Conservation (phyloP, 2,888 invertebrate species). For the Sminthurinus aureus region DNA sequence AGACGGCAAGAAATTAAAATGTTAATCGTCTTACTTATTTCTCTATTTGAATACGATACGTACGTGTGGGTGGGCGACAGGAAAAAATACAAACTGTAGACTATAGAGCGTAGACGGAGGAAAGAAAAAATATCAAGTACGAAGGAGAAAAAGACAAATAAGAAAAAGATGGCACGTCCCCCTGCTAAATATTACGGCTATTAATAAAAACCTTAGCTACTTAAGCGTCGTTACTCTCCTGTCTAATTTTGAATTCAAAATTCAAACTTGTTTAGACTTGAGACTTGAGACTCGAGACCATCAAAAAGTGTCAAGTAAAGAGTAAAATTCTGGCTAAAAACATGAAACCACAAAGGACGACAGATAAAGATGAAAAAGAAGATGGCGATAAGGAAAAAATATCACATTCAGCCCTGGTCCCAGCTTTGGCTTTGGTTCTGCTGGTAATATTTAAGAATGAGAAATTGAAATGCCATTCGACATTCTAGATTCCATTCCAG, state of each 20-base stretch:
- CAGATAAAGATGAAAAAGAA: not conserved
- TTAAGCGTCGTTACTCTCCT: not conserved
- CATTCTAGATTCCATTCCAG: too few species aligned
- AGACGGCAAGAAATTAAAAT: not conserved
- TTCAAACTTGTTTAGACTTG: not conserved
- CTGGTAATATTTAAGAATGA: not conserved
- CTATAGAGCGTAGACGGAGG: not conserved
- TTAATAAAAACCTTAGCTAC: not conserved
- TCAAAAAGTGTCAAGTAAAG: not conserved
- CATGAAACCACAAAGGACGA: not conserved
- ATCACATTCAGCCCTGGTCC: too few species aligned
- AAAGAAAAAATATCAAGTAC: not conserved
- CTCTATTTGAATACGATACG: not conserved
- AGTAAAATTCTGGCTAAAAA: not conserved
- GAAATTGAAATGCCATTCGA: not conserved
- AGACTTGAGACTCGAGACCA: constrained; percentile 12
- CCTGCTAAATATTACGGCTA: not conserved
- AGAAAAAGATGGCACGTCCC: not conserved
- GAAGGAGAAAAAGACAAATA: not conserved
- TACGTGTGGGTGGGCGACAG: not conserved
- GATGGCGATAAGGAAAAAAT: not conserved
- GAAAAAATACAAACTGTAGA: not conserved
- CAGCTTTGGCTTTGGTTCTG: too few species aligned
- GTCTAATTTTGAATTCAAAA: not conserved
- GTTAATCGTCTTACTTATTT: constrained; percentile 2